Evolutionary conservation across 2,113 vertebrate species (phyloP).

Genomic region (Amazona guildingii): DNA sequence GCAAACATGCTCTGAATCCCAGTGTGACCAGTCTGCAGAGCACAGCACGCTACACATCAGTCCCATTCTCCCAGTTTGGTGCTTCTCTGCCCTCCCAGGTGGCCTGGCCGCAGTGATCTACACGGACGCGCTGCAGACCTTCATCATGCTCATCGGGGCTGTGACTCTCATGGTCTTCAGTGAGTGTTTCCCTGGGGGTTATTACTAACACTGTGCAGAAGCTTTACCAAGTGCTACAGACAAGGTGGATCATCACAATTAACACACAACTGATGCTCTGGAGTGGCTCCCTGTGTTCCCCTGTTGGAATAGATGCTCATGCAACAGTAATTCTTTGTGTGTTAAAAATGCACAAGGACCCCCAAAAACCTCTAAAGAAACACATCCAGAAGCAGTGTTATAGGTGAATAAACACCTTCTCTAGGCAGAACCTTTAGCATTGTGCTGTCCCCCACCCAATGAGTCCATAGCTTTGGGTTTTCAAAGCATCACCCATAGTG

Average conservation of each 20-base stretch:
- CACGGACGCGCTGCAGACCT: conserved; percentile 91
- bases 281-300: neutral
- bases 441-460: accelerated
- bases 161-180: conserved; percentile 88
- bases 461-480: neutral
- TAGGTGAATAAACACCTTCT: neutral
- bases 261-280: neutral
- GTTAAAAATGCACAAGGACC: neutral
- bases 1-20: neutral
- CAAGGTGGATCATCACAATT: neutral
- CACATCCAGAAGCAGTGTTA: accelerated
- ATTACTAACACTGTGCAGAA: neutral
- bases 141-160: conserved; percentile 90
- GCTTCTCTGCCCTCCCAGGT: conserved; percentile 71
- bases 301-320: neutral
- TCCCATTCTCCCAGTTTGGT: neutral
- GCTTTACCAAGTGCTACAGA: neutral
- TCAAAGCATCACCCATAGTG: neutral
- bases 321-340: neutral
- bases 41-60: neutral
- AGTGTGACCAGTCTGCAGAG: neutral
- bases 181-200: conserved; percentile 67
- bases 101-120: conserved; percentile 97
- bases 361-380: neutral
- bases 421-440: neutral